Evolutionary conservation across 2,888 invertebrate genomes (phyloP), one percentile per base, ranked within the genome.

Genomic region (Ophion obscuratus): DNA sequence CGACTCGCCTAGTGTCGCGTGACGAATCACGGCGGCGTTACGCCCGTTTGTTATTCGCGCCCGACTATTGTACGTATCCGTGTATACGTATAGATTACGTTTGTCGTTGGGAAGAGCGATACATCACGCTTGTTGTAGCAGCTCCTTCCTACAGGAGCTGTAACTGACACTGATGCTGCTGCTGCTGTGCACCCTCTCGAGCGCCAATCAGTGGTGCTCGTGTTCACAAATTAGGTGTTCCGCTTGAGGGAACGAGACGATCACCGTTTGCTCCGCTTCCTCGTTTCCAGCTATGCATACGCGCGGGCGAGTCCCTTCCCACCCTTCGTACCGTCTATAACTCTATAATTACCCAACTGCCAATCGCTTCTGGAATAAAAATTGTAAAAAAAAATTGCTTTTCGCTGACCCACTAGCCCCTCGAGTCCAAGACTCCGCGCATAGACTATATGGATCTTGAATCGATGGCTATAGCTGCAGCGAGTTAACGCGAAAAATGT

Each of bases 211-310:
- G 81, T 74, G 77, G 14, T 61, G 17, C 64, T 77, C 84, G 81
- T 84, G 81, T 84, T 81, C 84, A 81, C 84, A 84, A 84, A 84
- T 84, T 84, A 84, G 84, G 84, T 74, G 84, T 84, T 84, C 84
- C 84, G 84, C 84, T 84, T 81, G 77, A 81, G 59, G 81, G 74
- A 78, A 81, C 81, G 36, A 84, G 74, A 84, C 84, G 76, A 74
- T 84, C 73, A 79, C 47, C 79, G 79, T 82, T 76, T 53, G 47
- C 74, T 53, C 61, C 67, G 64, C 71, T 57, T 61, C 61, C 3
- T 31, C 61, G 59, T 47, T 64, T 47, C 1, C 2, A 44, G 10
- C 40, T 9, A 62, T 17, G 27, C 47, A 17, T 44, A 47, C 27
- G 2, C n/a, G 61, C 24, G 24, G 24, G 31, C 11, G 17, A 7